Evolutionary conservation across 2,888 invertebrate genomes (phyloP).

Genomic region (Tetragonisca angustula): DNA sequence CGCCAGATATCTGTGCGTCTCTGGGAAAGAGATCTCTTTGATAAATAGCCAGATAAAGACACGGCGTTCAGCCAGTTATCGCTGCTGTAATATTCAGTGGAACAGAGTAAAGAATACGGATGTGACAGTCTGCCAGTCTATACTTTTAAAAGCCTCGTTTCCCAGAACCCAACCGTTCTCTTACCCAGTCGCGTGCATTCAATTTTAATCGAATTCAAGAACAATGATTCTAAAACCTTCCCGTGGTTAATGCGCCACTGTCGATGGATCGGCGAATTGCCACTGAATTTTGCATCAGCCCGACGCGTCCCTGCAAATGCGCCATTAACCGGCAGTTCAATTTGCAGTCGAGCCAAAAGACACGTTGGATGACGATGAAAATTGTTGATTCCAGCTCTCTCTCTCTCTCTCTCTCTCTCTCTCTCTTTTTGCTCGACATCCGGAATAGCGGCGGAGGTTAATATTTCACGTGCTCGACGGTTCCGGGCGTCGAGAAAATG

Average conservation of each 20-base stretch:
- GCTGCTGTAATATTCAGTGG: background rate
- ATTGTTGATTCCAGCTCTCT: slow-evolving; percentile 54
- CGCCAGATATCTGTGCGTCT: background rate
- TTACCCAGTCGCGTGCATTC: background rate
- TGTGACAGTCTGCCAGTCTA: background rate
- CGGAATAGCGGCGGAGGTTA: slow-evolving; percentile 78
- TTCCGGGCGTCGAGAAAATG: slow-evolving; percentile 81
- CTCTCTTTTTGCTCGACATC: slow-evolving; percentile 69
- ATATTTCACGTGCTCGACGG: slow-evolving; percentile 81
- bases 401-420: background rate
- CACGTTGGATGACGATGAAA: slow-evolving; percentile 25
- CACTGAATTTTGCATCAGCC: slow-evolving; percentile 2
- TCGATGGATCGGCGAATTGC: background rate
- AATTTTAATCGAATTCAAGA: background rate
- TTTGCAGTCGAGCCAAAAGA: slow-evolving; percentile 1
- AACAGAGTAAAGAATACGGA: background rate
- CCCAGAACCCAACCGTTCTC: background rate
- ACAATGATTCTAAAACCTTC: background rate
- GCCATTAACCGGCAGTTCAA: background rate
- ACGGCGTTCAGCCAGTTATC: background rate
- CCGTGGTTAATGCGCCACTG: background rate
- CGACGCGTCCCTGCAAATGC: background rate
- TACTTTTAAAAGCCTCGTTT: background rate
- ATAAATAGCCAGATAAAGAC: background rate
- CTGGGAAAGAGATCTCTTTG: background rate